Conservation (phyloP, 2,113 vertebrate genomes). For the Pionites leucogaster region DNA sequence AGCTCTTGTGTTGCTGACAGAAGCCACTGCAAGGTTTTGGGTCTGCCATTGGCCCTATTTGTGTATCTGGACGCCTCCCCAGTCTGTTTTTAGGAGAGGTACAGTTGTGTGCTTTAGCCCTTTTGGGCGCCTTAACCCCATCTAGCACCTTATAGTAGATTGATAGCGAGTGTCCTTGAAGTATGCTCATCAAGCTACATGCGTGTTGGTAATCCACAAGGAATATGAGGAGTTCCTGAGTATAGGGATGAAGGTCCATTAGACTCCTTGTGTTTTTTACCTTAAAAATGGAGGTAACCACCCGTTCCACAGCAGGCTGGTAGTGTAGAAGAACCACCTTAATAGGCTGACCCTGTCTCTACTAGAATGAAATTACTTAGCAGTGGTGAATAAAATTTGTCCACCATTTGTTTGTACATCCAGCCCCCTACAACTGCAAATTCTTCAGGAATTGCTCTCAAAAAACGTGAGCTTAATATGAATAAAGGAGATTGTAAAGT, state of each 20-base stretch:
- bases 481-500: background rate
- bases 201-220: background rate
- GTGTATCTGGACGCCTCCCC: background rate
- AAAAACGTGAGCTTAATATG: background rate
- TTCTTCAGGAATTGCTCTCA: background rate
- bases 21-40: background rate
- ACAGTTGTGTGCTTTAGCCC: no score
- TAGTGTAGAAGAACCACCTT: background rate
- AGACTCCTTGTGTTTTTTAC: background rate
- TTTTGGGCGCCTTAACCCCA: no score
- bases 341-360: background rate
- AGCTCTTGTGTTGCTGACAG: background rate
- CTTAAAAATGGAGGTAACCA: background rate
- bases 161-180: no score
- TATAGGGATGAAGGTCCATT: no score
- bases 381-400: background rate
- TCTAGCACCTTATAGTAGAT: no score
- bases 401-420: background rate
- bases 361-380: background rate
- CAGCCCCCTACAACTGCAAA: background rate
- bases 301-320: background rate
- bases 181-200: fast-evolving
- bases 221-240: background rate
- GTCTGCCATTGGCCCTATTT: fast-evolving
- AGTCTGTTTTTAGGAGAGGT: background rate